These are phyloP conservation scores for Drosophila melanica DNA, from an alignment of 1,140 invertebrate genomes.

Conservation along the genomic window DNA sequence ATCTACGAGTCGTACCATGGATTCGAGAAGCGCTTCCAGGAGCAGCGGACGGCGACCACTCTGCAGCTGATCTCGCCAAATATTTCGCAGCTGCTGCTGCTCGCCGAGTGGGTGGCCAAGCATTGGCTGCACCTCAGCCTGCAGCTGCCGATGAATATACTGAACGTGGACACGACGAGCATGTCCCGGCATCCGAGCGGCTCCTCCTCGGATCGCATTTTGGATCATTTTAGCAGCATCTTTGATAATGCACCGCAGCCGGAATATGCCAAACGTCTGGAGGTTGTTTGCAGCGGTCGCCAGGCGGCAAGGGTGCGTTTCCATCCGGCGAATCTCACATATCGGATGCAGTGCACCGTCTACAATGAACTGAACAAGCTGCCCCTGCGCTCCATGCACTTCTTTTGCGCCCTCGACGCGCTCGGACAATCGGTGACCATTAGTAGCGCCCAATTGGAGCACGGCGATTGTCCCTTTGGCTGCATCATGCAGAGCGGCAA, in stretches of 20 bases:
- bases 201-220: conserved; percentile 65
- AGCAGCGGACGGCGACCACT: neutral
- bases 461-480: conserved; percentile 67
- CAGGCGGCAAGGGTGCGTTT: conserved; percentile 66
- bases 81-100: conserved; percentile 63
- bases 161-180: conserved; percentile 71
- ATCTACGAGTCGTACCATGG: conserved; percentile 58
- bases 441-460: conserved; percentile 48
- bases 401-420: conserved; percentile 73
- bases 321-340: conserved; percentile 76
- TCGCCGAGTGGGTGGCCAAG: conserved; percentile 58
- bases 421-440: conserved; percentile 65
- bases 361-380: conserved; percentile 77
- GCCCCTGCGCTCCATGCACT: conserved; percentile 65
- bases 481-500: conserved; percentile 75
- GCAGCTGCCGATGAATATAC: conserved; percentile 69
- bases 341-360: conserved; percentile 60
- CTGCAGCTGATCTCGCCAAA: conserved; percentile 64
- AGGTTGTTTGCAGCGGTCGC: conserved; percentile 55
- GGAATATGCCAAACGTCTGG: conserved; percentile 73
- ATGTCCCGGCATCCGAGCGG: conserved; percentile 39
- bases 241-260: conserved; percentile 80
- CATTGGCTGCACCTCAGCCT: conserved; percentile 35
- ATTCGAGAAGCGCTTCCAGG: conserved; percentile 40
- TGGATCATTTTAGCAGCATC: conserved; percentile 77